phyloP scores from a whole-genome alignment of 2,113 vertebrate genomes.

The Gopherus evgoodei region DNA sequence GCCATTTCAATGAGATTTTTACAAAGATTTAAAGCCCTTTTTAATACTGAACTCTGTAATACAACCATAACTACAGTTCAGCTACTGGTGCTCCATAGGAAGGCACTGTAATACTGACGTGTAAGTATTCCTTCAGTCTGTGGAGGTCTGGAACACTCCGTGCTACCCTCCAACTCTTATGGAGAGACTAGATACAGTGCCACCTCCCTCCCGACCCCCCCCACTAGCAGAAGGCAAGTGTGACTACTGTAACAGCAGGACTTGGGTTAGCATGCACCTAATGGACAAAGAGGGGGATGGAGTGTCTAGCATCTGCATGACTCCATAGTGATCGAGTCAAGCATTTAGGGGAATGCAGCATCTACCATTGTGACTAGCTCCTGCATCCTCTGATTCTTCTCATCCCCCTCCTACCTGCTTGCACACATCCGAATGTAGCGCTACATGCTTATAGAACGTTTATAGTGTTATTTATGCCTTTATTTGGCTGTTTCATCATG shows the following conservation, averaged over 20 bases:
- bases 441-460: not conserved
- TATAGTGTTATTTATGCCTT: fast-evolving
- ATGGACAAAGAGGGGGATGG: not conserved
- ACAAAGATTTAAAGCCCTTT: not conserved
- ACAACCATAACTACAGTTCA: not conserved
- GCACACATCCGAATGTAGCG: fast-evolving
- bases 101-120: not conserved
- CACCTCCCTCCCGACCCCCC: no score
- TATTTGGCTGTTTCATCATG: fast-evolving
- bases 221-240: not conserved
- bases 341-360: not conserved
- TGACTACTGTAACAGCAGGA: not conserved
- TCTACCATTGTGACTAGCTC: not conserved
- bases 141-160: not conserved
- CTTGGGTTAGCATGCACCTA: not conserved
- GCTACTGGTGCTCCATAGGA: not conserved
- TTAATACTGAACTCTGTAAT: not conserved
- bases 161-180: not conserved
- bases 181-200: not conserved
- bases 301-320: not conserved
- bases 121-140: not conserved
- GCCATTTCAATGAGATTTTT: not conserved
- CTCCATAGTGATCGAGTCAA: not conserved
- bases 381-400: fast-evolving
- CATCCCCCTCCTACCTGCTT: not conserved